These are phyloP conservation scores for Drosophila nigritarsus DNA, from an alignment of 2,888 invertebrate genomes.

Conservation along the genomic window DNA sequence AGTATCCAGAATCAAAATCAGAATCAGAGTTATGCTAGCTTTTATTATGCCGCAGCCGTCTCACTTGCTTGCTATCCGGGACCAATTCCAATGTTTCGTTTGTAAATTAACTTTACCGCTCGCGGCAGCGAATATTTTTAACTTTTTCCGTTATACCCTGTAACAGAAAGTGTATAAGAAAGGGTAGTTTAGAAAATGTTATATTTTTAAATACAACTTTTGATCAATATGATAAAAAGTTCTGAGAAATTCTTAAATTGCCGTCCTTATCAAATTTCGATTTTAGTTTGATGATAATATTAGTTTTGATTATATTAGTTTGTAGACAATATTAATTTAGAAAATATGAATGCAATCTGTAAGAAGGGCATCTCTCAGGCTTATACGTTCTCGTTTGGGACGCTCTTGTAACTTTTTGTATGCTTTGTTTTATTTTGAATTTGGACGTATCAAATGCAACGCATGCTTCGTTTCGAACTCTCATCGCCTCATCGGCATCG, in stretches of 20 bases:
- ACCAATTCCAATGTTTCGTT: constrained; percentile 76
- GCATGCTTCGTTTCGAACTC: constrained; percentile 63
- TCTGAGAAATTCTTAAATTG: background rate
- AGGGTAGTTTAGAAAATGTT: background rate
- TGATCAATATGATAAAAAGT: background rate
- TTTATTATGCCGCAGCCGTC: constrained; percentile 74
- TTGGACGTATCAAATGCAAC: constrained; percentile 68
- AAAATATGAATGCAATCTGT: background rate
- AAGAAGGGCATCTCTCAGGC: background rate
- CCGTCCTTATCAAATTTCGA: background rate
- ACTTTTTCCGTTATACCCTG: constrained; percentile 36
- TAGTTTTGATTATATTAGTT: background rate
- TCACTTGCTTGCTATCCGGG: constrained; percentile 52
- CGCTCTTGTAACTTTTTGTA: constrained; percentile 5
- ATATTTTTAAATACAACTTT: background rate
- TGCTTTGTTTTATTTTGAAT: constrained; percentile 35
- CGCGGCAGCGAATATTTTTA: constrained; percentile 69
- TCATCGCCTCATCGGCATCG: constrained; percentile 46
- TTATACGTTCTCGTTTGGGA: background rate
- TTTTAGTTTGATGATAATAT: background rate
- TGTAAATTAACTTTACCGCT: constrained; percentile 76
- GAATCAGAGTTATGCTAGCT: constrained; percentile 65
- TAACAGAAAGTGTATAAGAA: background rate
- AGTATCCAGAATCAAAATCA: constrained; percentile 40
- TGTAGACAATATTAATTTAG: background rate